These are phyloP conservation scores for Papilio aristodemus DNA, from an alignment of 1,140 invertebrate species.

Conservation along the genomic window DNA sequence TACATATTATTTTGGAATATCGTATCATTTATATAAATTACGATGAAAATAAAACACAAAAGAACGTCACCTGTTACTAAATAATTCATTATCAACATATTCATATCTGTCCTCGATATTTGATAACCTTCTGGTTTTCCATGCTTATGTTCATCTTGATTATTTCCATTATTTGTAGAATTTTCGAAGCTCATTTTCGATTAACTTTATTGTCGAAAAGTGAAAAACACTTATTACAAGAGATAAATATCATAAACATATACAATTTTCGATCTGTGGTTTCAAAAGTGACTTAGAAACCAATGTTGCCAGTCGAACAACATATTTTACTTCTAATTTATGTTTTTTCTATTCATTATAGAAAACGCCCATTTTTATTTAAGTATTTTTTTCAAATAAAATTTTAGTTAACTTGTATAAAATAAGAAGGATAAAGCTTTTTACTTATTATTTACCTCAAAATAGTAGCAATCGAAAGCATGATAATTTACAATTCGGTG, in stretches of 20 bases:
- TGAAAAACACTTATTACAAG: background rate
- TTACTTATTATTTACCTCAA: no score
- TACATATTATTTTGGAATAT: background rate
- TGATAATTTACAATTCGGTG: no score
- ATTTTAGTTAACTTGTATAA: no score
- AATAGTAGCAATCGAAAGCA: no score
- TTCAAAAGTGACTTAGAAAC: background rate
- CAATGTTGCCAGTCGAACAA: background rate
- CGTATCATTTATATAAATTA: background rate
- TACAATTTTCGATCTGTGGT: conserved; percentile 24
- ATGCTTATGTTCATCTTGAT: conserved; percentile 71
- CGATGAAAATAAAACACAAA: conserved; percentile 28
- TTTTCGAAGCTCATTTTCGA: conserved; percentile 69
- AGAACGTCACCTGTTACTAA: conserved; percentile 91
- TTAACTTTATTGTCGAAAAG: background rate
- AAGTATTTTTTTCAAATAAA: no score
- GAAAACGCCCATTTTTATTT: no score
- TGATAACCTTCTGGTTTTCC: conserved; percentile 86
- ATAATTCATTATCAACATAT: conserved; percentile 99
- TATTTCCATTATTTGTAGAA: conserved; percentile 54
- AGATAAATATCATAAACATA: conserved; percentile 19
- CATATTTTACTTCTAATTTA: background rate
- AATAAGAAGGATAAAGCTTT: no score
- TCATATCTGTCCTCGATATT: conserved; percentile 95
- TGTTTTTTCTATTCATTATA: no score